Conservation (phyloP, 2,888 invertebrate species). For the Callosobruchus maculatus region DNA sequence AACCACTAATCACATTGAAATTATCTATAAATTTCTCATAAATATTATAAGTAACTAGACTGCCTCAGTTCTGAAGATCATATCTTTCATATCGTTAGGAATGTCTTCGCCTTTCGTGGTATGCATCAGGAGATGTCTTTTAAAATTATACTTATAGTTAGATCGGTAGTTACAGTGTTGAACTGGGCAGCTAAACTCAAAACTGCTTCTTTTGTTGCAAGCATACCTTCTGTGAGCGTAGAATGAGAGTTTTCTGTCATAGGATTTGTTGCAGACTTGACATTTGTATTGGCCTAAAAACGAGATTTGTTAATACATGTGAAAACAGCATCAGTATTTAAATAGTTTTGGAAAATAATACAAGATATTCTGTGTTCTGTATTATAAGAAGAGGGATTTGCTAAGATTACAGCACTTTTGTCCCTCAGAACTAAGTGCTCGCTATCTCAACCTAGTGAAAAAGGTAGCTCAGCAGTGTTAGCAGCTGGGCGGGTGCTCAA, state of each 20-base stretch:
- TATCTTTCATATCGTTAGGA: background rate
- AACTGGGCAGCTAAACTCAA: constrained; percentile 51
- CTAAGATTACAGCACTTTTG: too few relatives aligned
- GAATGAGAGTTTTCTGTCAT: constrained; percentile 37
- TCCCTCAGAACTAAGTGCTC: too few relatives aligned
- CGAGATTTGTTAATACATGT: background rate
- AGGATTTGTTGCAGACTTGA: constrained; percentile 27
- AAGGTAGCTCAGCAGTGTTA: too few relatives aligned
- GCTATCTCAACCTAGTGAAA: too few relatives aligned
- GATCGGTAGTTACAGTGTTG: constrained; percentile 51
- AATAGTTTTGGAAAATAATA: too few relatives aligned
- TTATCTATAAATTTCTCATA: too few relatives aligned
- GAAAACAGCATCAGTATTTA: too few relatives aligned
- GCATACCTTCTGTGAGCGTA: constrained; percentile 34
- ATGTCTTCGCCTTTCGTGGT: background rate
- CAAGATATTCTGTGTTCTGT: too few relatives aligned
- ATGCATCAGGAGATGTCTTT: background rate
- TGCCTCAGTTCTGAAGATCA: background rate
- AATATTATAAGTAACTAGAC: background rate
- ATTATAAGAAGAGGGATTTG: too few relatives aligned
- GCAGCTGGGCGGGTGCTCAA: too few relatives aligned
- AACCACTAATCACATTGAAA: background rate
- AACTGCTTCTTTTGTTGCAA: constrained; percentile 24
- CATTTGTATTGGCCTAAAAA: constrained; percentile 15
- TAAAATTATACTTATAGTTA: constrained; percentile 4